These are phyloP conservation scores for Epinephelus fuscoguttatus DNA, from an alignment of 2,113 vertebrate species.

Conservation along the genomic window DNA sequence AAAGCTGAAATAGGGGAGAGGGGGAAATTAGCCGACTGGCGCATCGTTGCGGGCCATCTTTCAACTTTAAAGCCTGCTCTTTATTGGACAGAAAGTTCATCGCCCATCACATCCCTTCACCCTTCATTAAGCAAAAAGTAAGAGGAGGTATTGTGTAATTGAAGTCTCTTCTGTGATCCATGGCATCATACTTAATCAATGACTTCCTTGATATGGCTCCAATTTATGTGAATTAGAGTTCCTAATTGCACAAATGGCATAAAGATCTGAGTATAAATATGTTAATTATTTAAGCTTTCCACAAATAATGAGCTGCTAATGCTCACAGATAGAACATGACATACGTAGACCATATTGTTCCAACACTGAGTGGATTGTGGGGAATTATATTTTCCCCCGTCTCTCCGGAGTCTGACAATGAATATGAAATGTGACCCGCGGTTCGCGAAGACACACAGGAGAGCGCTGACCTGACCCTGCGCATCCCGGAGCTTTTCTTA, in stretches of 20 bases:
- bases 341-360: not conserved
- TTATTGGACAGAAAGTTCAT: slow-evolving; percentile 11
- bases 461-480: slow-evolving; percentile 34
- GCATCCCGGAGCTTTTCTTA: slow-evolving; percentile 45
- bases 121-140: slow-evolving; percentile 11
- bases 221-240: not conserved
- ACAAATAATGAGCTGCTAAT: not conserved
- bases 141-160: not conserved
- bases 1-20: not conserved
- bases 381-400: slow-evolving; percentile 12
- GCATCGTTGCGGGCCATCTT: not conserved
- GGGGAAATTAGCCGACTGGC: not conserved
- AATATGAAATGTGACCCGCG: slow-evolving; percentile 43
- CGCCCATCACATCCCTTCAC: not conserved
- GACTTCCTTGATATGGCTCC: not conserved
- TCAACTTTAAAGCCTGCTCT: slow-evolving; percentile 23
- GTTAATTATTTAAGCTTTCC: not conserved
- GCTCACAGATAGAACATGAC: not conserved
- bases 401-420: slow-evolving; percentile 35
- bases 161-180: not conserved
- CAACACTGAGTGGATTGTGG: not conserved
- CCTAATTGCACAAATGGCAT: not conserved
- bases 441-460: not conserved
- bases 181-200: not conserved
- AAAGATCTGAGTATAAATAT: not conserved